These are phyloP conservation scores for Neelides folsomi DNA, from an alignment of 2,888 invertebrate genomes.

Conservation along the genomic window DNA sequence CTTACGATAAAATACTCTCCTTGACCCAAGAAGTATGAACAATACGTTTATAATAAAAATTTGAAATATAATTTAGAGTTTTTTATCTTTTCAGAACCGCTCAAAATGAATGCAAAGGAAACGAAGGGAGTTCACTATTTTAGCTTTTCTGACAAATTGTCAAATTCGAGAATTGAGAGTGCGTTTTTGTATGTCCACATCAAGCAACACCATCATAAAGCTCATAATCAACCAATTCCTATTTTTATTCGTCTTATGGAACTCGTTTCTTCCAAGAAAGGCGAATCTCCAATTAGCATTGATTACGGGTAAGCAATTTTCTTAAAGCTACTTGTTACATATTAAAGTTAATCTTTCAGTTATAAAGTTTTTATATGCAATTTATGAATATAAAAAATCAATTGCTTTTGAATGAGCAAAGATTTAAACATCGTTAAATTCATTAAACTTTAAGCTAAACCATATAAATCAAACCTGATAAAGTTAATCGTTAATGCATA, in stretches of 20 bases:
- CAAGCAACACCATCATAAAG: slow-evolving; percentile 3
- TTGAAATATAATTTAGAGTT: neutral
- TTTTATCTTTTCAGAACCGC: slow-evolving; percentile 14
- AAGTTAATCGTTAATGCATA: too few relatives aligned
- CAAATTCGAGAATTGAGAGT: slow-evolving; percentile 28
- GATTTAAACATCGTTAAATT: too few relatives aligned
- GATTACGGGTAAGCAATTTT: slow-evolving; percentile 23
- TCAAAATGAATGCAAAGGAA: slow-evolving; percentile 16
- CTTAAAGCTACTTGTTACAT: too few relatives aligned
- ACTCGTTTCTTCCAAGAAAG: slow-evolving; percentile 17
- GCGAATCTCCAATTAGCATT: slow-evolving; percentile 23
- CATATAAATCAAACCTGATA: too few relatives aligned
- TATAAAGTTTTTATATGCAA: too few relatives aligned
- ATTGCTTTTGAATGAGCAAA: too few relatives aligned
- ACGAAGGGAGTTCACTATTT: slow-evolving; percentile 23
- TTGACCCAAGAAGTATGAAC: too few relatives aligned
- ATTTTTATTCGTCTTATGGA: slow-evolving; percentile 25
- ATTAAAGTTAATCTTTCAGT: too few relatives aligned
- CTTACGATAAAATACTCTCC: too few relatives aligned
- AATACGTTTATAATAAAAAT: too few relatives aligned
- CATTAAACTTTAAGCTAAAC: too few relatives aligned
- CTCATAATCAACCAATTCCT: neutral
- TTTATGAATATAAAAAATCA: too few relatives aligned
- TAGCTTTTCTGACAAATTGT: slow-evolving; percentile 30
- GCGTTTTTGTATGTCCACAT: slow-evolving; percentile 29